phyloP scores from a whole-genome alignment of 2,888 invertebrate genomes.

The Drosophila anceps region DNA sequence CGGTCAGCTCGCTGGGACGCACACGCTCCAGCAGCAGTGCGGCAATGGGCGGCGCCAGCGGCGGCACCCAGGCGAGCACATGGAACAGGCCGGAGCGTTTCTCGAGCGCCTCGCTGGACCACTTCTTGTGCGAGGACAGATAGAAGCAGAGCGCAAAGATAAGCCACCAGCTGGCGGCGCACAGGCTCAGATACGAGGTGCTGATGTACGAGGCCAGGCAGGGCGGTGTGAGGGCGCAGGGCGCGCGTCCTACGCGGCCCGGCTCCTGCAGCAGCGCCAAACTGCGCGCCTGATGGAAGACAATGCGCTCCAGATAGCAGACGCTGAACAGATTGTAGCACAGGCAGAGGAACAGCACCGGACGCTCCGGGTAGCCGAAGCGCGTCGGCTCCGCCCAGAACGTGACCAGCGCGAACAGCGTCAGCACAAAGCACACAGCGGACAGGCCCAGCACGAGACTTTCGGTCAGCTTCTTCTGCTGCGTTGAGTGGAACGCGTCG shows the following conservation, averaged over 20 bases:
- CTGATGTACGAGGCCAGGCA: constrained; percentile 91
- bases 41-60: constrained; percentile 93
- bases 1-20: constrained; percentile 92
- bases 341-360: constrained; percentile 94
- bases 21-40: constrained; percentile 92
- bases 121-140: constrained; percentile 95
- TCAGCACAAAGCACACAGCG: constrained; percentile 91
- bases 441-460: constrained; percentile 92
- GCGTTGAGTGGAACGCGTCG: constrained; percentile 89
- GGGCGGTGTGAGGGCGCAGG: constrained; percentile 86
- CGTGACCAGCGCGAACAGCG: constrained; percentile 93
- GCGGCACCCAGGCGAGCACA: constrained; percentile 94
- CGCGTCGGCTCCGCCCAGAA: constrained; percentile 95
- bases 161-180: constrained; percentile 94
- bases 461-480: constrained; percentile 90
- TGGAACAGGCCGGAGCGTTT: constrained; percentile 94
- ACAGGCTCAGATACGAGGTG: constrained; percentile 92
- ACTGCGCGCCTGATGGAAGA: constrained; percentile 85
- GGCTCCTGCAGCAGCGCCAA: constrained; percentile 84
- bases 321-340: constrained; percentile 94
- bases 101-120: constrained; percentile 96
- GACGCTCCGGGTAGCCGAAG: constrained; percentile 96
- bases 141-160: constrained; percentile 96
- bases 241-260: constrained; percentile 74
- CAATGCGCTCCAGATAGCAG: constrained; percentile 90